Evolutionary conservation across 2,113 vertebrate genomes (phyloP).

Genomic region (Laticauda laticaudata): DNA sequence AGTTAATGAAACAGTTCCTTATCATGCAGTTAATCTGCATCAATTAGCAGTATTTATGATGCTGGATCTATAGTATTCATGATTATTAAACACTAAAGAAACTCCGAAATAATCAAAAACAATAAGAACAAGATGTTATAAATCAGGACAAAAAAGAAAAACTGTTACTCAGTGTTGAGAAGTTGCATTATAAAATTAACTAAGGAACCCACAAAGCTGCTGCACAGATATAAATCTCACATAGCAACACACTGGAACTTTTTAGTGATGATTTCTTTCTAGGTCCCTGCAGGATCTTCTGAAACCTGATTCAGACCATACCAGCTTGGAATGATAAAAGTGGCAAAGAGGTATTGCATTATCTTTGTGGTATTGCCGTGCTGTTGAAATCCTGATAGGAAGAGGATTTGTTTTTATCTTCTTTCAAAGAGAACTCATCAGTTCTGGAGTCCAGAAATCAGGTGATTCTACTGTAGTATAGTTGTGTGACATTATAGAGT

Average conservation of each 20-base stretch:
- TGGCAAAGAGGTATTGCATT: neutral
- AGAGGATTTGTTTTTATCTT: neutral
- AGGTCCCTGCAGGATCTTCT: neutral
- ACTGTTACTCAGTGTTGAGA: neutral
- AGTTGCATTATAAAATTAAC: neutral
- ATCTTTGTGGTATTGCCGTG: neutral
- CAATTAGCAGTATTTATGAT: neutral
- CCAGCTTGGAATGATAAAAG: neutral
- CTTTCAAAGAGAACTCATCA: neutral
- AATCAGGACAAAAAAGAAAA: neutral
- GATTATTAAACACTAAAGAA: neutral
- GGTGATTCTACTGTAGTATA: neutral
- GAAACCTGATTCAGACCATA: neutral
- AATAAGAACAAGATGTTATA: neutral
- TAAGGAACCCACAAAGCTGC: neutral
- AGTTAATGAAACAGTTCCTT: neutral
- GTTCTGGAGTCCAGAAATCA: neutral
- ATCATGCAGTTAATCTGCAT: neutral
- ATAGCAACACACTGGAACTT: neutral
- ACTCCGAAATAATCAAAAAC: neutral
- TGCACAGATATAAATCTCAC: neutral
- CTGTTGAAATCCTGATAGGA: neutral
- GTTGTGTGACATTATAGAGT: neutral
- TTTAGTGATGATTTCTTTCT: neutral
- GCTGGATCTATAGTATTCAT: neutral